Evolutionary conservation across 1,140 invertebrate species (phyloP), one percentile per base, ranked within the genome.

Genomic region (Drosophila truncata): DNA sequence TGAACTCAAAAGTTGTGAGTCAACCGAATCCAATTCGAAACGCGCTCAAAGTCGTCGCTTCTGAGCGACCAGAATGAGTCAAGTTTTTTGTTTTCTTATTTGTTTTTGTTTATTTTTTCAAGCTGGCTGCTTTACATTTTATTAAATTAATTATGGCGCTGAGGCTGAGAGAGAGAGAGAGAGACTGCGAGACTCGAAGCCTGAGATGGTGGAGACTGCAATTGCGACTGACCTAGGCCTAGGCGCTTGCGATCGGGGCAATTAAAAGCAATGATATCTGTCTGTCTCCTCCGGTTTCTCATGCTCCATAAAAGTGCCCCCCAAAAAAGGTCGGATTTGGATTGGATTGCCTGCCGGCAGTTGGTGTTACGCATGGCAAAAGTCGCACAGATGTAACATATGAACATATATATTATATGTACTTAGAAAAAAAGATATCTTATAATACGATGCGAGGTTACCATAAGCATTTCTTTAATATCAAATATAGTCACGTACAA

Each of bases 231-330:
- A 90, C 84, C 84, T 88, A 88, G 85, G 85, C 86, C 86, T 82
- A 88, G 85, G 78, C 78, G 65, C 47, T 81, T 78, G 35, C 47
- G 59, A 39, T 69, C 11, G 55, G 37, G 37, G 80, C 84, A 87
- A 87, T 87, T 87, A 88, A 87, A 87, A 63, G 27, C 77, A 80
- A 83, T 78, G 61, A 78, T 79, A 47, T 87, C 70, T 73, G 75
- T 77, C 74, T 60, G 76, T 78, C 74, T 60, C 71, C 63, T 60
- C 73, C 60, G 64, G 64, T 88, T 87, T 88, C 84, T 85, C 84
- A 88, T 90, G 84, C 84, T 84, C 84, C 59, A 87, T 65, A 74
- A 88, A 79, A 87, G 81, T 74, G 84, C 84, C 84, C 84, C 80
- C 84, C 84, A 88, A 88, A 88, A 88, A 88, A 88, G 84, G 84